Evolutionary conservation across 2,113 vertebrate species (phyloP).

Genomic region (Odobenus rosmarus): DNA sequence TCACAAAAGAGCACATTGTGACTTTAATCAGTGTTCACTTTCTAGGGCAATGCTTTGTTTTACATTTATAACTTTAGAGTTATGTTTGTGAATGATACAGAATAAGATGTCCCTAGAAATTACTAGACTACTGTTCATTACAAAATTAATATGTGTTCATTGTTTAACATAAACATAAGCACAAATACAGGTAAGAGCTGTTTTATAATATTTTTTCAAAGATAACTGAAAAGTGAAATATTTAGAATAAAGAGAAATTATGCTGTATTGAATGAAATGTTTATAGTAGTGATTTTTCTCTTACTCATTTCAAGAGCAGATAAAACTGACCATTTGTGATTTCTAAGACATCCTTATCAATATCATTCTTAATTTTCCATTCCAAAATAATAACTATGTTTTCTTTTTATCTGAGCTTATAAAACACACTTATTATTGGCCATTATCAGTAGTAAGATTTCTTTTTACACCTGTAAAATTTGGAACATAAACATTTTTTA

Average conservation of each 20-base stretch:
- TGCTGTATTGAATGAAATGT: neutral
- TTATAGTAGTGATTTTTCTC: neutral
- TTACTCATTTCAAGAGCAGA: neutral
- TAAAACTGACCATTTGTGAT: neutral
- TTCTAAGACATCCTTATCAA: neutral
- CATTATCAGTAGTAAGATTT: neutral
- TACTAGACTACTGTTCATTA: neutral
- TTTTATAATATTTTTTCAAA: neutral
- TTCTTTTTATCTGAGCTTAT: neutral
- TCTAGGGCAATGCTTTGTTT: conserved; percentile 69
- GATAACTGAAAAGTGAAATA: neutral
- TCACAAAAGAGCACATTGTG: conserved; percentile 68
- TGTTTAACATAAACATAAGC: conserved; percentile 48
- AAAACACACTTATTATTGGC: neutral
- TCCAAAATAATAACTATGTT: neutral
- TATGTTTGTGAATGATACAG: conserved; percentile 41
- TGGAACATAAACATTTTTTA: neutral
- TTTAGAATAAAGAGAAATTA: conserved; percentile 5
- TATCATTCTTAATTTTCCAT: neutral
- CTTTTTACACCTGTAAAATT: neutral
- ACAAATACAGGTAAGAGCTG: conserved; percentile 44
- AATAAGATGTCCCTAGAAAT: conserved; percentile 56
- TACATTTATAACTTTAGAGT: conserved; percentile 61
- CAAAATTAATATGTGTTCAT: conserved; percentile 49
- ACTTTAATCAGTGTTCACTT: conserved; percentile 79